Percentiles rank a stretch among this genome's conserved stretches.
phyloP scores from a whole-genome alignment of 2,888 invertebrate species.

The Chironomus tentans region DNA sequence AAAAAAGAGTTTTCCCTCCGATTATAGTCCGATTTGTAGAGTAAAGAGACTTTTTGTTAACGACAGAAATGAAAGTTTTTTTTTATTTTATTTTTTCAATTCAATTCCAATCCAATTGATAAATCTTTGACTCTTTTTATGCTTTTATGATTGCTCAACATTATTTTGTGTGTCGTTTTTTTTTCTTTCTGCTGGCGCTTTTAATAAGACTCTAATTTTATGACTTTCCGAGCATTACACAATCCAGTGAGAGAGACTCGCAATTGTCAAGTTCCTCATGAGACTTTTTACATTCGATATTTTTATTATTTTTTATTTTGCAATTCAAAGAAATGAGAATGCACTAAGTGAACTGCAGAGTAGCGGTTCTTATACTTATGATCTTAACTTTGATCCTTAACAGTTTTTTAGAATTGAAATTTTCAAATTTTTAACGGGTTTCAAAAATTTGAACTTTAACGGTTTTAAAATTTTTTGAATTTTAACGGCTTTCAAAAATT shows the following conservation, averaged over 20 bases:
- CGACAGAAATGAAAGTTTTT: conserved; percentile 22
- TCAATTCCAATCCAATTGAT: conserved; percentile 14
- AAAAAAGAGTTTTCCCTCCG: not conserved
- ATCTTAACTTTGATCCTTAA: no score
- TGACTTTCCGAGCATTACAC: not conserved
- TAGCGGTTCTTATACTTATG: no score
- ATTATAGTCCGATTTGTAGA: conserved; percentile 17
- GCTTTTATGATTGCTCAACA: conserved; percentile 24
- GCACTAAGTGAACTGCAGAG: no score
- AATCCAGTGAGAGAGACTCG: not conserved
- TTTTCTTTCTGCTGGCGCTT: not conserved
- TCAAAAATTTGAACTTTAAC: not conserved
- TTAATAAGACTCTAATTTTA: conserved; percentile 24
- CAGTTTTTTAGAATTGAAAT: no score
- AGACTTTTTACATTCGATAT: not conserved
- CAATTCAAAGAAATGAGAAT: no score
- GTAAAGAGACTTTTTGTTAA: conserved; percentile 12
- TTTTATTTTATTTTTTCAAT: not conserved
- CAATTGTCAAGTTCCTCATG: conserved; percentile 8
- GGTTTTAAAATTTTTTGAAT: no score
- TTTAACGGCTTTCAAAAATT: no score
- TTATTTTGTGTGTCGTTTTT: conserved; percentile 13
- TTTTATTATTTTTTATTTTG: not conserved
- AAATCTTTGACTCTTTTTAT: conserved; percentile 20
- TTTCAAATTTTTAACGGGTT: no score